A percentile compares a stretch with the other conserved stretches of the same genome.
Conservation (phyloP, 2,113 vertebrate genomes). For the Nycticryphes semicollaris region DNA sequence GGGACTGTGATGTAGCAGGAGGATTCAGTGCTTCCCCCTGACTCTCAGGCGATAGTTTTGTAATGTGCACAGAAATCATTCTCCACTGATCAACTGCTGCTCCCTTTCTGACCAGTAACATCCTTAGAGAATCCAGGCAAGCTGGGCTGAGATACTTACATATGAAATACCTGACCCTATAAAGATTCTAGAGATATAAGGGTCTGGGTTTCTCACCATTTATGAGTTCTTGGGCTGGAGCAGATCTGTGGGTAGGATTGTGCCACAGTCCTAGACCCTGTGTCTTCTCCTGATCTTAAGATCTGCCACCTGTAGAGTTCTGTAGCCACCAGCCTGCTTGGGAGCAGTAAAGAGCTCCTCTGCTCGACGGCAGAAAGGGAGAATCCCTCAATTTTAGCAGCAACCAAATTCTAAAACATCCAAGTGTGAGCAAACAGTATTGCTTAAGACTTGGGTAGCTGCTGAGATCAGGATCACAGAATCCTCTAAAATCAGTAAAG, state of each 20-base stretch:
- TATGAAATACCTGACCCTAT: not conserved
- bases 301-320: not conserved
- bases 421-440: not conserved
- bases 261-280: not conserved
- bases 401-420: not conserved
- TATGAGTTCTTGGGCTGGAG: not conserved
- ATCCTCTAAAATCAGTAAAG: not conserved
- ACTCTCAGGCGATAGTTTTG: not conserved
- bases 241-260: not conserved
- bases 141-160: not conserved
- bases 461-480: not conserved
- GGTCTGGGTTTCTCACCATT: not conserved
- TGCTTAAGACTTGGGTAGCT: not conserved
- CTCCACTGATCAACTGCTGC: not conserved
- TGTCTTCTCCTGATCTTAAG: not conserved
- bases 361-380: not conserved
- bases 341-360: not conserved
- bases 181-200: not conserved
- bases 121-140: not conserved
- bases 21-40: not conserved
- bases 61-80: not conserved
- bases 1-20: not conserved
- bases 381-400: not conserved
- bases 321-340: not conserved
- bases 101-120: not conserved